Evolutionary conservation across 2,888 invertebrate genomes (phyloP).

Genomic region (Hirtodrosophila alboralis): DNA sequence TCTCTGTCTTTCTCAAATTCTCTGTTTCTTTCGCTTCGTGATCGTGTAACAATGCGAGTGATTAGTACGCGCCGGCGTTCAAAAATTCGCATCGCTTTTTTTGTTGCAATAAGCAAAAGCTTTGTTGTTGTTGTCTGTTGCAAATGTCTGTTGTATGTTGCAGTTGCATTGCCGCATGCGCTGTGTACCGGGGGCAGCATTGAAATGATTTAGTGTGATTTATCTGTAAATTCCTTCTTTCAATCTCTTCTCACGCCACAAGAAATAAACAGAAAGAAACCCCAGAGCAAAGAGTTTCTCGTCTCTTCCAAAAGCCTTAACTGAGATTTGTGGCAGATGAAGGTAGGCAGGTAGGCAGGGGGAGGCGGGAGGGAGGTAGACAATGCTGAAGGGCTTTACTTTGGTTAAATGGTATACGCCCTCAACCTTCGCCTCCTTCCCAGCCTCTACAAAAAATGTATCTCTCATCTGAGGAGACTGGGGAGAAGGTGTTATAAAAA

Average conservation of each 20-base stretch:
- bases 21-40: constrained; percentile 32
- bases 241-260: constrained; percentile 82
- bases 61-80: constrained; percentile 81
- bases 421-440: neutral
- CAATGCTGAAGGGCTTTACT: constrained; percentile 53
- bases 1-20: neutral
- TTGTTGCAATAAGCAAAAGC: constrained; percentile 17
- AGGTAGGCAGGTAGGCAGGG: neutral
- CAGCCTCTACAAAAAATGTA: constrained; percentile 3
- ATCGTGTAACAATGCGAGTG: constrained; percentile 80
- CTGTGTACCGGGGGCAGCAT: constrained; percentile 57
- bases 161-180: constrained; percentile 71
- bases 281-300: no score
- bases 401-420: constrained; percentile 50
- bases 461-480: constrained; percentile 24
- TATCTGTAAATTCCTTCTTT: constrained; percentile 81
- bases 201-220: constrained; percentile 82
- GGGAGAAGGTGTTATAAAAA: constrained; percentile 72
- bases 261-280: constrained; percentile 7
- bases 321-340: constrained; percentile 17
- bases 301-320: no score
- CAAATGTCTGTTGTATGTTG: constrained; percentile 22
- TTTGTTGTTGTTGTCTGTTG: constrained; percentile 22
- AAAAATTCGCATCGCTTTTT: constrained; percentile 45
- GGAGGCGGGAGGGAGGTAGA: neutral